Percentiles rank a stretch among this genome's conserved stretches.
phyloP scores from a whole-genome alignment of 2,888 invertebrate species.

The Epinotia demarniana region DNA sequence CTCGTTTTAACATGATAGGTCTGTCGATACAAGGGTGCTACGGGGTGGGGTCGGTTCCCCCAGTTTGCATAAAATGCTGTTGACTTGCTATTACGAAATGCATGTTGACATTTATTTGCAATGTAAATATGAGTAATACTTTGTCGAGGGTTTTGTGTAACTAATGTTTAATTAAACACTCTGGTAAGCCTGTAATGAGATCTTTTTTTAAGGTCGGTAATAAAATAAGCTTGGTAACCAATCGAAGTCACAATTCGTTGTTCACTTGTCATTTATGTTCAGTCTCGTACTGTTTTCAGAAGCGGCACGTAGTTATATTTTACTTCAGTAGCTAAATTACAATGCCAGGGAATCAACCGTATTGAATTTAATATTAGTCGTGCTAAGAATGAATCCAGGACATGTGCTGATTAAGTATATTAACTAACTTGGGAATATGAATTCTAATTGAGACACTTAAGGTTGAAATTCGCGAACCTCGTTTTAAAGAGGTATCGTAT shows the following conservation, averaged over 20 bases:
- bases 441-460: neutral
- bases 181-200: slow-evolving; percentile 16
- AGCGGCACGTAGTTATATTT: neutral
- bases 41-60: slow-evolving; percentile 15
- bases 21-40: slow-evolving; percentile 13
- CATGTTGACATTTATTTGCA: slow-evolving; percentile 70
- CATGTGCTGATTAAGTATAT: neutral
- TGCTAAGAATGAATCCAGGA: slow-evolving; percentile 5
- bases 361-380: neutral
- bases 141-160: slow-evolving; percentile 50
- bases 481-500: slow-evolving; percentile 22
- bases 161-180: slow-evolving; percentile 48
- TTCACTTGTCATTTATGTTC: neutral
- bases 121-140: slow-evolving; percentile 59
- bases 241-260: neutral
- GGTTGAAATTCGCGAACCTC: slow-evolving; percentile 16
- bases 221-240: neutral
- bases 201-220: slow-evolving; percentile 1
- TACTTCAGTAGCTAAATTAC: neutral
- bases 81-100: slow-evolving; percentile 67
- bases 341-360: neutral
- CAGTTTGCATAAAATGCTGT: slow-evolving; percentile 71
- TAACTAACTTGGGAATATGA: neutral
- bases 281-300: neutral
- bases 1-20: neutral